Base-by-base conservation (phyloP, 2,797 vertebrate genomes). In the Leptodactylus fallax region DNA sequence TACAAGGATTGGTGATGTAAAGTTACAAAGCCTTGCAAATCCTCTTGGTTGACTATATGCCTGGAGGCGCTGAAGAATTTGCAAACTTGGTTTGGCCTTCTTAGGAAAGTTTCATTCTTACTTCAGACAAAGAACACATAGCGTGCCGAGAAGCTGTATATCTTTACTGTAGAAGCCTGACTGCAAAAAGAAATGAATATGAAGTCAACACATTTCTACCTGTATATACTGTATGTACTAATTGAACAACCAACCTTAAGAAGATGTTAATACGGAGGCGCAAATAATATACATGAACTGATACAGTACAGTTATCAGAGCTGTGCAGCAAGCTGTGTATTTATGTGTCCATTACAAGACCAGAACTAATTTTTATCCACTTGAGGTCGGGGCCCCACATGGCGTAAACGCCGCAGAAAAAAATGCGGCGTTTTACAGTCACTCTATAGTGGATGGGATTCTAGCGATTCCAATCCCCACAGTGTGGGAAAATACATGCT, bases 11-110 rank as follows among this genome's bases (percentile, higher is more conserved):
- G 25, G 25, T 72, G 63, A 80, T 56, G 25, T 56, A 79, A 13
- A 23, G 58, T 45, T 80, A 55, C 63, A 69, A 86, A 80, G 49
- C 76, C 51, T 61, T 71, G 77, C 17, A 86, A 79, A 86, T 86
- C 85, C 78, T 60, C 7, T 10, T 21, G 45, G 47, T n/a, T 81
- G 53, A 72, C 27, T 47, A 19, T 27, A 45, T 45, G 53, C 78
- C 78, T 21, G 27, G 65, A 49, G 85, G 85, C 63, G 11, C 12
- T 11, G 10, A 63, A 77, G 83, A 63, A 27, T 55, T 25, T 53
- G 7, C 0, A 12, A 80, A 45, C 55, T 36, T 83, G 53, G 53
- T 45, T 72, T 58, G 53, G 27, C 2, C 67, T 83, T n/a, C 25
- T 56, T 13, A 36, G 6, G 36, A 72, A 74, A 74, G 51, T 67